phyloP scores from a whole-genome alignment of 2,113 vertebrate genomes.

The Nansenia antarctica region DNA sequence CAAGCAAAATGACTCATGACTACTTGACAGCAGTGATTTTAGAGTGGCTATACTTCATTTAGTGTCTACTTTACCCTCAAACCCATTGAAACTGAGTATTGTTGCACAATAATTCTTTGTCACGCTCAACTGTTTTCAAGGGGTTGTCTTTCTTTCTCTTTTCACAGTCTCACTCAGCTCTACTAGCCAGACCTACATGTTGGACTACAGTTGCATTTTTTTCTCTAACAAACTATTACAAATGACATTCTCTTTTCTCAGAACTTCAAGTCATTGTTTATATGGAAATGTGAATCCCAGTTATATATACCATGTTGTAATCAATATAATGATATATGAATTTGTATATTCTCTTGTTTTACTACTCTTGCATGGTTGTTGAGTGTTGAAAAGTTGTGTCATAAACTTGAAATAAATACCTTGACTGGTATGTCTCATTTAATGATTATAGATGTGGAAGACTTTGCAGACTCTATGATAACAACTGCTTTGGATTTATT shows the following conservation, averaged over 20 bases:
- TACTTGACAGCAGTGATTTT: too few species aligned
- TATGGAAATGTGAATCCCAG: constrained; percentile 28
- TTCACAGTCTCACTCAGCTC: background rate
- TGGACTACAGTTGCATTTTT: background rate
- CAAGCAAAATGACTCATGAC: too few species aligned
- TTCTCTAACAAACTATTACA: background rate
- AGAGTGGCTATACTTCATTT: too few species aligned
- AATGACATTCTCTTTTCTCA: background rate
- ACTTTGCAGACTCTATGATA: too few species aligned
- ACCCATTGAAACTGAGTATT: background rate
- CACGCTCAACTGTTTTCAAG: background rate
- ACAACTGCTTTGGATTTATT: too few species aligned
- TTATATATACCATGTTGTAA: constrained; percentile 22
- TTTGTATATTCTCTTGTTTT: constrained; percentile 34
- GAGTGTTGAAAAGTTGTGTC: constrained; percentile 70
- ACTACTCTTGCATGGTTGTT: constrained; percentile 74
- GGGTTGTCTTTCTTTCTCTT: background rate
- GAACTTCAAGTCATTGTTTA: constrained; percentile 26
- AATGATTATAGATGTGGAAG: too few species aligned
- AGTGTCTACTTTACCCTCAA: too few species aligned
- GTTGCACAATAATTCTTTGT: background rate
- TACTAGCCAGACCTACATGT: background rate
- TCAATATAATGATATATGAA: constrained; percentile 14
- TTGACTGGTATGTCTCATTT: background rate
- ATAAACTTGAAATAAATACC: constrained; percentile 63